Percentiles rank a stretch among this genome's conserved stretches.
Evolutionary conservation across 1,140 invertebrate genomes (phyloP).

Genomic region (Mizuhopecten yessoensis): DNA sequence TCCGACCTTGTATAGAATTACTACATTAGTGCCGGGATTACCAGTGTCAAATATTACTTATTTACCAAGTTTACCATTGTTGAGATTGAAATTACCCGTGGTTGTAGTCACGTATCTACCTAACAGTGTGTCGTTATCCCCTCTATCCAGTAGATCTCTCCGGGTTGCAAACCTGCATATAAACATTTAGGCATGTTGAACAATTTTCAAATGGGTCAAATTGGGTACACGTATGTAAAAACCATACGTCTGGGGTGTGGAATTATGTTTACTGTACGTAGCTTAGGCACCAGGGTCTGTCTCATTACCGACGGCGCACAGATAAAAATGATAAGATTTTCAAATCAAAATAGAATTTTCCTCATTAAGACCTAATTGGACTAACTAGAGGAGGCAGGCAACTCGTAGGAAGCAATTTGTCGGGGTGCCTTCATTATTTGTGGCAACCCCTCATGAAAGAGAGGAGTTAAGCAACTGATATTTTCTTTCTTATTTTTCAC

Average conservation of each 20-base stretch:
- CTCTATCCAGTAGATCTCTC: too few species aligned
- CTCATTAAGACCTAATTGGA: slow-evolving; percentile 34
- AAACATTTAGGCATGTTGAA: too few species aligned
- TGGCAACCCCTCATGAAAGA: slow-evolving; percentile 31
- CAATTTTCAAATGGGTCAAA: not conserved
- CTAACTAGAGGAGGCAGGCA: slow-evolving; percentile 14
- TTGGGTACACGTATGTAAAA: slow-evolving; percentile 14
- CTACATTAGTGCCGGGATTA: too few species aligned
- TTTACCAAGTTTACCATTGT: too few species aligned
- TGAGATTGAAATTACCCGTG: too few species aligned
- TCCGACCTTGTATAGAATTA: too few species aligned
- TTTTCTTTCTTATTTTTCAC: slow-evolving; percentile 40
- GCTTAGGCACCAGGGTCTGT: not conserved
- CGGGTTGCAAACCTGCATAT: not conserved
- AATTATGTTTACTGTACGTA: not conserved
- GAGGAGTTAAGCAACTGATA: slow-evolving; percentile 38
- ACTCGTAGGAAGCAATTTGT: slow-evolving; percentile 13
- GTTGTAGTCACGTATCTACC: too few species aligned
- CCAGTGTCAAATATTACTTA: too few species aligned
- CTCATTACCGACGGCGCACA: slow-evolving; percentile 8
- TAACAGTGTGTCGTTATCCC: too few species aligned
- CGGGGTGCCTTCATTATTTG: slow-evolving; percentile 27
- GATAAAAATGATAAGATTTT: slow-evolving; percentile 40
- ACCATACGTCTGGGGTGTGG: not conserved
- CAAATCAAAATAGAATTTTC: slow-evolving; percentile 40